Evolutionary conservation across 2,888 invertebrate species (phyloP).

Genomic region (Pinctada fucata): DNA sequence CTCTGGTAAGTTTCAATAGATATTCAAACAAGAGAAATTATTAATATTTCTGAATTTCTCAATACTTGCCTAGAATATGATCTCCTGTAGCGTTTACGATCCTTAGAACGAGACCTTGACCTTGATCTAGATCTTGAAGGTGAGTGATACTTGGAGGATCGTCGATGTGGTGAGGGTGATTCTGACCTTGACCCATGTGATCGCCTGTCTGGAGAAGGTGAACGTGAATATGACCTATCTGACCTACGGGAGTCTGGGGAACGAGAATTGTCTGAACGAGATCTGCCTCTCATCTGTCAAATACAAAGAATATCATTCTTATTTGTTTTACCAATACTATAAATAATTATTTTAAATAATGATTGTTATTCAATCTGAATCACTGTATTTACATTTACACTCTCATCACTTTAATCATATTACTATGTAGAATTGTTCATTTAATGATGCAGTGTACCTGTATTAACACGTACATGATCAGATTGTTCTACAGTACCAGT

Average conservation of each 20-base stretch:
- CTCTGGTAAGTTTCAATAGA: no score
- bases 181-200: constrained; percentile 26
- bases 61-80: constrained; percentile 34
- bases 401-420: no score
- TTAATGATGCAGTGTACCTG: no score
- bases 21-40: no score
- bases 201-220: constrained; percentile 29
- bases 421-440: no score
- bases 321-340: no score
- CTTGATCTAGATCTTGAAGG: constrained; percentile 58
- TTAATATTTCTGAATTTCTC: not conserved
- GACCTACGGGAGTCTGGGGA: constrained; percentile 21
- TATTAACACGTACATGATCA: no score
- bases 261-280: not conserved
- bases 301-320: not conserved
- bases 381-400: not conserved
- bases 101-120: constrained; percentile 39
- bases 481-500: no score
- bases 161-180: constrained; percentile 34
- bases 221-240: constrained; percentile 16
- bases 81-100: constrained; percentile 42
- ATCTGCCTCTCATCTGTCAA: not conserved
- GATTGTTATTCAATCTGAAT: constrained; percentile 3
- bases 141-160: constrained; percentile 46
- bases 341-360: not conserved